Evolutionary conservation across 2,888 invertebrate genomes (phyloP), one percentile per base, ranked within the genome.

Genomic region (Leptura quadrifasciata): DNA sequence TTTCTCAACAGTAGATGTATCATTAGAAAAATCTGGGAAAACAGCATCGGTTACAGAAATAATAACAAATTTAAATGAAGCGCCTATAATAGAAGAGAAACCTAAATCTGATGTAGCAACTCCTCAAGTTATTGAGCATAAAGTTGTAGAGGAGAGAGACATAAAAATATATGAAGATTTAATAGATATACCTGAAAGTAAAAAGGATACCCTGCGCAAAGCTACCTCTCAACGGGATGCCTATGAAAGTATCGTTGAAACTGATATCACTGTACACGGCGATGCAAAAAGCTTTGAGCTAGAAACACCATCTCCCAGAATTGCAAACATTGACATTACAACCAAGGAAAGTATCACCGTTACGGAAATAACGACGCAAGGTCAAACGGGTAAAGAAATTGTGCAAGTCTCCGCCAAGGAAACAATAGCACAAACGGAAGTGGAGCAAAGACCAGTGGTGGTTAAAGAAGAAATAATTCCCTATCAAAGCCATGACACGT

Each of bases 371-470:
- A 84, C 84, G 54, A 78, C 84, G 10, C 85, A 88, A 74, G 89
- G 89, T 76, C 85, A 86, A 77, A 86, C 89, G 77, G 87, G 88
- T 65, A 83, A 87, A 69, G 88, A 91, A 84, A 84, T 90, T 1
- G 84, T 88, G 12, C 88, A 87, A 80, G 88, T 87, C n/a, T 79
- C 85, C 57, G 90, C 90, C 4, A 90, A 87, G 79, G 89, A 91
- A 85, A 89, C 87, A 2, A 89, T 85, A 17, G 91, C 91, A 1
- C 85, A 89, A 80, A 84, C 89, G 63, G 90, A 90, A 79, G 83
- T 91, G 5, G 84, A 89, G 61, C 88, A 89, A 77, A 88, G 88
- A 72, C 88, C 89, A 74, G 90, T 90, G 47, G 90, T 90, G 10
- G 74, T 89, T 8, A 90, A 84, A 75, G 88, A 89, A 80, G 89